These are phyloP conservation scores for Parazoanthus swiftii DNA, from an alignment of 92 coral and sea anemone genomes.

Conservation along the genomic window DNA sequence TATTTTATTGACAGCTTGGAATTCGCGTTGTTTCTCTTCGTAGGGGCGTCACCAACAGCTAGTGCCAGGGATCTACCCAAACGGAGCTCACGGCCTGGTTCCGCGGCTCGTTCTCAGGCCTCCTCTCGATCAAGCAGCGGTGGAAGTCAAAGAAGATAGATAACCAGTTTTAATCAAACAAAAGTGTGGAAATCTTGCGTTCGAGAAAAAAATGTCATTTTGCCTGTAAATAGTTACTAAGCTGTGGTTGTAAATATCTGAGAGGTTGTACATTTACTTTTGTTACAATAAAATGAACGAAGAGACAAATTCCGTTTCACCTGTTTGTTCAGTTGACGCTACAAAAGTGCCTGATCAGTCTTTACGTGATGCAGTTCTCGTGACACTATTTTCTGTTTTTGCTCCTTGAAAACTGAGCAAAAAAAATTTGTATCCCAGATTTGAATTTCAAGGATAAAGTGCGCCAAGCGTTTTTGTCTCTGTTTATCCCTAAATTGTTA, in stretches of 20 bases:
- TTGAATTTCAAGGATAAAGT: too few species aligned
- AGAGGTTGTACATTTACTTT: background rate
- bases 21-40: background rate
- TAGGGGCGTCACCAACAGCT: constrained; percentile 74
- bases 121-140: constrained; percentile 85
- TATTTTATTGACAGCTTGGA: background rate
- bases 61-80: constrained; percentile 70
- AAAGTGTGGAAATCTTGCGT: constrained; percentile 5
- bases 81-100: constrained; percentile 77
- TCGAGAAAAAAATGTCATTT: background rate
- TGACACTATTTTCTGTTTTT: too few species aligned
- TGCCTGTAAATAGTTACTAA: constrained; percentile 9
- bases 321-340: too few species aligned
- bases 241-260: constrained; percentile 11
- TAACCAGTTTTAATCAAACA: background rate
- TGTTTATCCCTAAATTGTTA: too few species aligned
- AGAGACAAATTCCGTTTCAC: background rate
- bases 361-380: too few species aligned
- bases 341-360: too few species aligned
- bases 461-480: too few species aligned
- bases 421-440: too few species aligned
- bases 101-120: constrained; percentile 81
- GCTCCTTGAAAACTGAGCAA: too few species aligned
- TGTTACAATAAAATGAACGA: background rate
- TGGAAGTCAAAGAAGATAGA: constrained; percentile 61